Base-by-base conservation (phyloP, 2,888 invertebrate species). In the Heliconius erato region DNA sequence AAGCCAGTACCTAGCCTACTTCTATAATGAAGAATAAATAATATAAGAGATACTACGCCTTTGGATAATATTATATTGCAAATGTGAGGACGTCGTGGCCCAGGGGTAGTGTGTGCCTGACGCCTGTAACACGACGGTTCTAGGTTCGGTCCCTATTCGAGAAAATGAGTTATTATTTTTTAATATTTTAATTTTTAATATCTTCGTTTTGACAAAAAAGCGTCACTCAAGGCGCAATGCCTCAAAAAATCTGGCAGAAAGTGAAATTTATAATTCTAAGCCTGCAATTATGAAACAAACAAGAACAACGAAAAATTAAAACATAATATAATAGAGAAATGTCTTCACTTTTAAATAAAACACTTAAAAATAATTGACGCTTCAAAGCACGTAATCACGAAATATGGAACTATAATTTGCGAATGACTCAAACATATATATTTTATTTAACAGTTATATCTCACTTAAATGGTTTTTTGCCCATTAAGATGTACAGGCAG, bases 361-460 rank as follows among this genome's bases (percentile, higher is more conserved):
- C n/a, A 65, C 26, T 11, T n/a, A 65, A 26, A 63, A 11, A 11
- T 65, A 65, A 40, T n/a, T 67, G 44, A 67, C 59, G 59, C 65
- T 28, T 78, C 9, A 67, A 44, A 78, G 19, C 59, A 49, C 7
- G 44, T 44, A 65, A 76, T 76, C 35, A 74, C 59, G 16, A 74
- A 59, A 74, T 23, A 32, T 74, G 16, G 4, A 35, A 23, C 11
- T 74, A 23, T 11, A 78, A 65, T 26, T 59, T 59, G 54, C 54
- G 28, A 32, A 74, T 72, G 71, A 44, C 44, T 72, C 26, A 44
- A 12, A 59, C 32, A 59, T 59, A 9, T 71, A 68, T 68, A 54
- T 16, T 19, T 23, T 74, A 54, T 74, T 74, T 74, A 74, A 74
- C 74, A 54, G 28, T 74, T 74, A 74, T 59, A 35, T 26, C 16